A percentile compares a stretch with the other conserved stretches of the same genome.
Conservation (phyloP, 2,797 vertebrate genomes). For the Micropoecilia bifurca region DNA sequence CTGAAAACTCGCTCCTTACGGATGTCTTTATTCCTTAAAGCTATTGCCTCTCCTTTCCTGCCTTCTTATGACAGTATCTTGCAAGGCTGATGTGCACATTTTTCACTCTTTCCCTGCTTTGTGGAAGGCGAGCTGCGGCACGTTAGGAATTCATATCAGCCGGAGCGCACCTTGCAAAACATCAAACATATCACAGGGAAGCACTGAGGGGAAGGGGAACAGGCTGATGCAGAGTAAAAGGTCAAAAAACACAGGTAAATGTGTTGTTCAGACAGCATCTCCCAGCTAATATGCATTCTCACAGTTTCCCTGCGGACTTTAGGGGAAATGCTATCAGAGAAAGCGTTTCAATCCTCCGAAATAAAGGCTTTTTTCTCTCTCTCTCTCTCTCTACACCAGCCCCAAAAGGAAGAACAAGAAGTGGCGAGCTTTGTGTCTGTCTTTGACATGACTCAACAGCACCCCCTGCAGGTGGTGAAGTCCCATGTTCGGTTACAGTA, state of each 20-base stretch:
- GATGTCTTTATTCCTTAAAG: constrained; percentile 14
- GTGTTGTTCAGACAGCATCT: constrained; percentile 23
- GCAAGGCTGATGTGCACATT: constrained; percentile 11
- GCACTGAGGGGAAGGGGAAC: constrained; percentile 42
- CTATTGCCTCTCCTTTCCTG: constrained; percentile 15
- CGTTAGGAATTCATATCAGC: constrained; percentile 74
- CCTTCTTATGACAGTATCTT: constrained; percentile 19
- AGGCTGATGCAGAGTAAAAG: constrained; percentile 32
- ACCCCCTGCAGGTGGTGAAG: constrained; percentile 57
- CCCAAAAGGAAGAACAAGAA: constrained; percentile 3
- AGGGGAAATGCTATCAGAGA: constrained; percentile 31
- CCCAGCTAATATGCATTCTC: constrained; percentile 18
- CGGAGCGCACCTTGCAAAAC: constrained; percentile 65
- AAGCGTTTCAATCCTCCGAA: constrained; percentile 38
- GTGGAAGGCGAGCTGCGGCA: constrained; percentile 66
- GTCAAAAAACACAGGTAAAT: constrained; percentile 37
- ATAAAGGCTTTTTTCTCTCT: constrained; percentile 52
- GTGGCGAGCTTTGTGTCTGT: background rate
- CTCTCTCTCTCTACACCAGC: constrained; percentile 35
- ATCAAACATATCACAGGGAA: constrained; percentile 54
- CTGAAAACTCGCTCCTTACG: background rate
- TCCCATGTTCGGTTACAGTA: background rate
- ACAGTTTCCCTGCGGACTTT: constrained; percentile 39
- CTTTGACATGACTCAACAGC: constrained; percentile 40
- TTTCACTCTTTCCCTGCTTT: constrained; percentile 35